These are phyloP conservation scores for Neuroscelio doddi DNA, from an alignment of 2,888 invertebrate genomes.

Conservation along the genomic window DNA sequence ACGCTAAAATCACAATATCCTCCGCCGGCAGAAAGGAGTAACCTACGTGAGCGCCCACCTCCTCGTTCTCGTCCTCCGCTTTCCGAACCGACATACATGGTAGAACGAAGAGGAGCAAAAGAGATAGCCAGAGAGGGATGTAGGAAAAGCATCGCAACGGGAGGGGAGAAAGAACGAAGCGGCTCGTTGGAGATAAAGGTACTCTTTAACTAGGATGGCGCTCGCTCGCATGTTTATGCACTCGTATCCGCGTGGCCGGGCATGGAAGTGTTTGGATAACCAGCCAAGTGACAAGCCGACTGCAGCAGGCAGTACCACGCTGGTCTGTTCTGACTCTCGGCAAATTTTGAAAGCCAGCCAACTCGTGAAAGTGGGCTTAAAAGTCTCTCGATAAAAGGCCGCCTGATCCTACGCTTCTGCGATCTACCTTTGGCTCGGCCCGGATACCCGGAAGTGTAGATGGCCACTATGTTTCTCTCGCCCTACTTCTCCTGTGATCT, in stretches of 20 bases:
- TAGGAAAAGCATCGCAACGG: constrained; percentile 40
- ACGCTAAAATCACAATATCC: constrained; percentile 73
- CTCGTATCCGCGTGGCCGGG: constrained; percentile 71
- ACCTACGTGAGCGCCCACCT: constrained; percentile 66
- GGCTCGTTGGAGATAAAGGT: constrained; percentile 70
- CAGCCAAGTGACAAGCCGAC: constrained; percentile 71
- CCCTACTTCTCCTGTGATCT: no score
- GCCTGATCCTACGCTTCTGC: constrained; percentile 44
- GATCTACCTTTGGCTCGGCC: constrained; percentile 49
- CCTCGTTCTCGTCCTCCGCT: constrained; percentile 49
- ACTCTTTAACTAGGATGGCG: constrained; percentile 68
- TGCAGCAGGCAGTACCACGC: constrained; percentile 50
- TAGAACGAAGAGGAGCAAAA: constrained; percentile 42
- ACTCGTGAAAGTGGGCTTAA: constrained; percentile 71
- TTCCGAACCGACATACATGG: constrained; percentile 51
- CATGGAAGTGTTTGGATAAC: constrained; percentile 71
- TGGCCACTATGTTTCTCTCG: constrained; percentile 21
- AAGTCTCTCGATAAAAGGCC: constrained; percentile 70
- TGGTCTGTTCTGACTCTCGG: constrained; percentile 54
- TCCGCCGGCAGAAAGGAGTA: constrained; percentile 69
- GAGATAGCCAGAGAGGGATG: constrained; percentile 39
- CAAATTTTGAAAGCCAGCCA: constrained; percentile 71
- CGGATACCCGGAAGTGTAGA: constrained; percentile 41
- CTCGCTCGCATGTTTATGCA: constrained; percentile 71
- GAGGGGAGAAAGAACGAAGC: constrained; percentile 55